A percentile compares a stretch with the other conserved stretches of the same genome.
phyloP scores from a whole-genome alignment of 2,797 vertebrate genomes.

The Pseudomugil gertrudae region DNA sequence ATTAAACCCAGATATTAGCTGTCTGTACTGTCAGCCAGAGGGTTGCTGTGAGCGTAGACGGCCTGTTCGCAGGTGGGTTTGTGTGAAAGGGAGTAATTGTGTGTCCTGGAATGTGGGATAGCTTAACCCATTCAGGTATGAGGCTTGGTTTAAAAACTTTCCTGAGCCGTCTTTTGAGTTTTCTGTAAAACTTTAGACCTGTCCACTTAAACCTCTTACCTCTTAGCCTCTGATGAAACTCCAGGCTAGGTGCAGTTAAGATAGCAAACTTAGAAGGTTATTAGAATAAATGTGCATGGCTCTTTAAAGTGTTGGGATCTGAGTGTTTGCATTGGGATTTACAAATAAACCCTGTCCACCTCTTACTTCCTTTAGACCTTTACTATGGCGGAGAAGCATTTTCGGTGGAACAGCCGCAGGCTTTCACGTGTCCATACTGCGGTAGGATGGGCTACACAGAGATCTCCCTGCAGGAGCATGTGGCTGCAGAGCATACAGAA shows the following conservation, averaged over 20 bases:
- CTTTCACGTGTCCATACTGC: constrained; percentile 99
- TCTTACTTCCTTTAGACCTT: constrained; percentile 88
- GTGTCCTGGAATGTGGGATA: constrained; percentile 2
- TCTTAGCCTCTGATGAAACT: neutral
- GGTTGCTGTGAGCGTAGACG: neutral
- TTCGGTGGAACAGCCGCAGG: constrained; percentile 98
- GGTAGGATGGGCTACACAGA: constrained; percentile 99
- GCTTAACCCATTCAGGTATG: neutral
- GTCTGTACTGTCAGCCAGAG: neutral
- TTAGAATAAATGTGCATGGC: neutral
- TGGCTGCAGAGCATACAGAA: constrained; percentile 97
- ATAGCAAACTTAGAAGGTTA: neutral
- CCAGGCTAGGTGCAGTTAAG: neutral
- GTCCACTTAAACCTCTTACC: neutral
- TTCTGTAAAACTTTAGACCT: neutral
- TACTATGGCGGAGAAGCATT: constrained; percentile 99
- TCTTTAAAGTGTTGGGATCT: neutral
- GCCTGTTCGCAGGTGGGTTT: constrained; percentile 2
- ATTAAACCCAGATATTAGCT: too few relatives aligned
- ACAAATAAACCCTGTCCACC: constrained; percentile 11
- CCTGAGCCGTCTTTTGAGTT: too few relatives aligned
- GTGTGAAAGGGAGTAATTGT: neutral
- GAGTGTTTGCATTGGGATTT: constrained; percentile 19
- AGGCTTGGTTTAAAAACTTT: neutral
- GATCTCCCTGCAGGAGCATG: constrained; percentile 98